Evolutionary conservation across 2,888 invertebrate species (phyloP), one percentile per base, ranked within the genome.

Genomic region (Drosophila buzzatii): DNA sequence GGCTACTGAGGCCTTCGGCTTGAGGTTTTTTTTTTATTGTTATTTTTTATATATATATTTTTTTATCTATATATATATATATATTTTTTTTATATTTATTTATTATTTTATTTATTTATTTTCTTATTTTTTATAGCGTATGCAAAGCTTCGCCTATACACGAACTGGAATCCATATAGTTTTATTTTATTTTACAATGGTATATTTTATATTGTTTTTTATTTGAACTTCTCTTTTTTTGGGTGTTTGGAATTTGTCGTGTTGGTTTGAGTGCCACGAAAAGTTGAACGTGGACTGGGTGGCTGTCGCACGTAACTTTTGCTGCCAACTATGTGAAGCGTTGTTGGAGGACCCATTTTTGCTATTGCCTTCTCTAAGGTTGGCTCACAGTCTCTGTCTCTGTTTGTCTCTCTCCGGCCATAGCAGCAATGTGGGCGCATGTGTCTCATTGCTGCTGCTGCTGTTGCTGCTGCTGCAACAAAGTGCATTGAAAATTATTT

Each of bases 401-500:
- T 35, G 16, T 44, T 18, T 58, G n/a, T 68, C 53, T 51, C 53
- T 51, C 27, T 47, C 16, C 16, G 23, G 18, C 16, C n/a, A 5
- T 62, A 62, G 47, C 47, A 62, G 55, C 70, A 71, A 49, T 71
- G 78, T 58, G 67, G 77, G 57, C 81, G 77, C 81, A 80, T 80
- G 76, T 80, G 76, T 70, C 74, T 53, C 57, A 23, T 23, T 23
- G 23, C 23, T 23, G 63, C 62, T 70, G 45, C 41, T 70, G 44
- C 18, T 37, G 67, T 44, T 67, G 37, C 37, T 57, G 37, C 5
- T 37, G 66, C 59, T 68, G 68, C 53, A 78, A 70, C 63, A 79
- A 82, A 72, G 68, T 79, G 80, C 80, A 82, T 76, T 72, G 71
- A 62, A 76, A 81, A 82, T 82, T 63, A 82, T 76, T 82, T 82